Evolutionary conservation across 1,140 invertebrate species (phyloP).

Genomic region (Cephus cinctus): DNA sequence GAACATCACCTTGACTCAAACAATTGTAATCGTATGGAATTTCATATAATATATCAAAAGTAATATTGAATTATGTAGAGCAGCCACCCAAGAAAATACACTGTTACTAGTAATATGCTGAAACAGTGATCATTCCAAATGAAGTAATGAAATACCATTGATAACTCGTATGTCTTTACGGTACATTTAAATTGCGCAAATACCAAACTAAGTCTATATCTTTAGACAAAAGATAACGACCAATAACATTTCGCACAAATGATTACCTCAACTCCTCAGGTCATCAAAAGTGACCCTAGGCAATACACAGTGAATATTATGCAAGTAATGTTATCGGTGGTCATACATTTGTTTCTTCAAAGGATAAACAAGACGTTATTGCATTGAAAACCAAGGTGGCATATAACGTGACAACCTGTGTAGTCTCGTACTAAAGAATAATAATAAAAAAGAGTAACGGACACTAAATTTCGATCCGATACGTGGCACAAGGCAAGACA

Average conservation of each 20-base stretch:
- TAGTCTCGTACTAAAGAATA: constrained; percentile 41
- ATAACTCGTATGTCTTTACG: no score
- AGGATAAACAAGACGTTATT: no score
- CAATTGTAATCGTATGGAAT: constrained; percentile 19
- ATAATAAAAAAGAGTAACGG: constrained; percentile 36
- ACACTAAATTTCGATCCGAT: constrained; percentile 43
- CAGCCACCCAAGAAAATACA: constrained; percentile 33
- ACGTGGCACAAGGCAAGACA: constrained; percentile 50
- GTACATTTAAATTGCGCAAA: no score
- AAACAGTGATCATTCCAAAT: constrained; percentile 35
- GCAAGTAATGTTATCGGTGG: no score
- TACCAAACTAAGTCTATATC: no score
- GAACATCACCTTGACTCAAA: constrained; percentile 10
- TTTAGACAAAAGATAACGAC: no score
- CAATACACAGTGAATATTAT: no score
- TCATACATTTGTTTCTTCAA: no score
- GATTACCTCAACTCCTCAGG: no score
- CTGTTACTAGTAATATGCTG: constrained; percentile 22
- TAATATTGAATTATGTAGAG: constrained; percentile 14
- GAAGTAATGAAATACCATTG: constrained; percentile 22
- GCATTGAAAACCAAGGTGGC: background rate
- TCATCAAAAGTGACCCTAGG: no score
- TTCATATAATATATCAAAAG: constrained; percentile 1
- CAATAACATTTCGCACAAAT: no score
- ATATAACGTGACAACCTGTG: constrained; percentile 7